Evolutionary conservation across 2,113 vertebrate species (phyloP).

Genomic region (Chaenogobius annularis): DNA sequence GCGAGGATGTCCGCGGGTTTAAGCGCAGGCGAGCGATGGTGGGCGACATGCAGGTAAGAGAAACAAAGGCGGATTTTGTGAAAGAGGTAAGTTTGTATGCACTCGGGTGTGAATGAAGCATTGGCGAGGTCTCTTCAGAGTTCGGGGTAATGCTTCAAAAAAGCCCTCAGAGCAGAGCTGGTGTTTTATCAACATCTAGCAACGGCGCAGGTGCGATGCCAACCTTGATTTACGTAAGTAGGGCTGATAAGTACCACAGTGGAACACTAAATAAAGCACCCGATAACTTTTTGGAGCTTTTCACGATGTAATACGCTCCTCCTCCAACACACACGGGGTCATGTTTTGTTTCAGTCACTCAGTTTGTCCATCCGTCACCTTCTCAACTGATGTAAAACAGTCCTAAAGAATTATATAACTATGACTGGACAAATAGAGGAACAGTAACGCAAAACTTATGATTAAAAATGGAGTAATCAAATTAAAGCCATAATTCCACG

Average conservation of each 20-base stretch:
- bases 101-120: constrained; percentile 48
- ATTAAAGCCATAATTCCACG: too few relatives aligned
- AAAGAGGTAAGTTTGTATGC: constrained; percentile 25
- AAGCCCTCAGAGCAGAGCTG: constrained; percentile 18
- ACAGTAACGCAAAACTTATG: too few relatives aligned
- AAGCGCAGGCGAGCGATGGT: constrained; percentile 26
- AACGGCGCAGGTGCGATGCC: constrained; percentile 23
- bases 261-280: neutral
- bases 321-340: neutral
- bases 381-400: neutral
- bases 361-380: too few relatives aligned
- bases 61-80: constrained; percentile 36
- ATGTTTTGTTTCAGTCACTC: neutral
- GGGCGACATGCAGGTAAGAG: constrained; percentile 23
- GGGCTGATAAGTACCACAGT: neutral
- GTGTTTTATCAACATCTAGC: constrained; percentile 38
- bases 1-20: constrained; percentile 44
- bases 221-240: neutral
- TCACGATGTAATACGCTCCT: neutral
- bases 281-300: neutral
- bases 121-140: constrained; percentile 25
- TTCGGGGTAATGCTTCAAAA: constrained; percentile 38
- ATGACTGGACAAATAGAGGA: too few relatives aligned
- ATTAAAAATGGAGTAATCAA: too few relatives aligned
- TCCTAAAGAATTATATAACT: too few relatives aligned